These are phyloP conservation scores for Schizopygopsis pylzovi DNA, from an alignment of 2,797 vertebrate genomes.

Conservation along the genomic window DNA sequence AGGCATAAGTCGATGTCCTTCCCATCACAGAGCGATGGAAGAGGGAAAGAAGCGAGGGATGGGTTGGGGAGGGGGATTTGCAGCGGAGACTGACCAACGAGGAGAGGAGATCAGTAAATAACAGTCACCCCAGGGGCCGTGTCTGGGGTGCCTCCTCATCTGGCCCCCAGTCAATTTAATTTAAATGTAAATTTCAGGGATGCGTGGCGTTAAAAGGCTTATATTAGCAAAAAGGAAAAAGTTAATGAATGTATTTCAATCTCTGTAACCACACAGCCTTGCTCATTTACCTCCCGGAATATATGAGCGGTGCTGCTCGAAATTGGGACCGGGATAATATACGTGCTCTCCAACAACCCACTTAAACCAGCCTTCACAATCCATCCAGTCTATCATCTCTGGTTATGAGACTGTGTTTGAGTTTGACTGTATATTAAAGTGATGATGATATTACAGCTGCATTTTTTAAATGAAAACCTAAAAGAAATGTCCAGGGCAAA, in stretches of 20 bases:
- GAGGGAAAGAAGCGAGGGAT: conserved; percentile 14
- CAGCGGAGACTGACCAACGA: conserved; percentile 34
- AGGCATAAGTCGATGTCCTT: background rate
- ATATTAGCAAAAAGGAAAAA: conserved; percentile 64
- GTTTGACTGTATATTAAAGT: conserved; percentile 1
- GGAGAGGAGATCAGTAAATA: conserved; percentile 60
- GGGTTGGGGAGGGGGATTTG: background rate
- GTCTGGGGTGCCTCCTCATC: conserved; percentile 54
- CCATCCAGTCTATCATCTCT: conserved; percentile 29
- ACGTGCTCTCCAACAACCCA: conserved; percentile 25
- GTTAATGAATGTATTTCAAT: conserved; percentile 65
- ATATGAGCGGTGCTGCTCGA: conserved; percentile 47
- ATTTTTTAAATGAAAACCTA: background rate
- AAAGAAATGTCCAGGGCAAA: background rate
- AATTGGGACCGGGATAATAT: conserved; percentile 39
- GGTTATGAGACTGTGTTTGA: conserved; percentile 3
- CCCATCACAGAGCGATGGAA: background rate
- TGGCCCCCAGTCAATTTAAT: conserved; percentile 66
- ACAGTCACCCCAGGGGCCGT: conserved; percentile 51
- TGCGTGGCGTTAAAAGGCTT: conserved; percentile 60
- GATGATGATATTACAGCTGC: background rate
- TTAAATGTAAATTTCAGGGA: conserved; percentile 67
- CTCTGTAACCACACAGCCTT: conserved; percentile 55
- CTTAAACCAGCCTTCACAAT: conserved; percentile 49
- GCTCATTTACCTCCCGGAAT: conserved; percentile 54